Base-by-base conservation (phyloP, 1,140 invertebrate genomes). In the Araneus ventricosus region DNA sequence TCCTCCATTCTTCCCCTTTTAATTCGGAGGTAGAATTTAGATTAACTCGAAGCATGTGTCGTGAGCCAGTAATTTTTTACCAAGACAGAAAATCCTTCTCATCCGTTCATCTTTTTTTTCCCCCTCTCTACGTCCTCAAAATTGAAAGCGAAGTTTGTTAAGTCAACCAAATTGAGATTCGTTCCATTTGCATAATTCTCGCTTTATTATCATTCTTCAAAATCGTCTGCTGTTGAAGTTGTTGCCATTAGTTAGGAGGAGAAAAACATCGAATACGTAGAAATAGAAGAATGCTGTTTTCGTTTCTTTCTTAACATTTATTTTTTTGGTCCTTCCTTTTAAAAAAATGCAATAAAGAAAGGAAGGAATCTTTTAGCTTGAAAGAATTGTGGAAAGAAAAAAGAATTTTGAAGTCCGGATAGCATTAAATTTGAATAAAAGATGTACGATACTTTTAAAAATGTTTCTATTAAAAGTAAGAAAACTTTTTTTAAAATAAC, bases 161-260 rank as follows among this genome's bases (percentile, higher is more conserved):
- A 84, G 80, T 52, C 39, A 84, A 84, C 39, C 80, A 84, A 84
- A 52, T 84, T 84, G 80, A 84, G 80, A 87, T 87, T 63, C 59
- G 22, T 87, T 63, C 85, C 85, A 61, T 87, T 87, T 87, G 85
- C 85, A 87, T 87, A 87, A 87, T 61, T 87, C 57, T 63, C 52
- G 85, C 85, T 87, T 87, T 87, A 87, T 87, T 87, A 87, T 87
- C 34, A 87, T 63, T 63, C 45, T 87, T 87, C 57, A 87, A 63
- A 87, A 87, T 87, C 85, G 59, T 87, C 52, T 63, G 85, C 85
- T 87, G 22, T 17, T 63, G 45, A 87, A 63, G 59, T 52, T 87
- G 85, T 87, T 87, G 85, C 85, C 85, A 87, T 39, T 37, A 87
- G n/a, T 75, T 63, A 34, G 39, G 24, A 84, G 80, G n/a, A 84